Percentiles rank a stretch among this genome's conserved stretches.
Evolutionary conservation across 2,888 invertebrate species (phyloP).

Genomic region (Hylaea fasciaria): DNA sequence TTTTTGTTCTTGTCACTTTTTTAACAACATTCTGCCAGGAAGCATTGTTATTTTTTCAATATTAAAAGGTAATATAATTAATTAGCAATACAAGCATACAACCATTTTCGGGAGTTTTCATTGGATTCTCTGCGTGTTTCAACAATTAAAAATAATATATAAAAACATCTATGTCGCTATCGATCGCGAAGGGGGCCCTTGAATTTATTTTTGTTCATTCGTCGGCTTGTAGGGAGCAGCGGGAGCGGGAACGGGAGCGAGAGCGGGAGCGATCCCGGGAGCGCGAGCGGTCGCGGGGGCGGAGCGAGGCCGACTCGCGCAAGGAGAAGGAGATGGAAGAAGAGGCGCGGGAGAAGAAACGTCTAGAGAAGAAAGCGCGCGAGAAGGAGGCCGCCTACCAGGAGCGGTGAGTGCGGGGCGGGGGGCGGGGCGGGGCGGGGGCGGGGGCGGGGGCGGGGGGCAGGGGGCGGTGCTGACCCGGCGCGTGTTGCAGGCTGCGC

Average conservation of each 20-base stretch:
- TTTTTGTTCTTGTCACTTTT: no score
- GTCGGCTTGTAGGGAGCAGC: slow-evolving; percentile 59
- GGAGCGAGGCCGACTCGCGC: slow-evolving; percentile 87
- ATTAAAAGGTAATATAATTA: no score
- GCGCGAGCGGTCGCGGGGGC: slow-evolving; percentile 70
- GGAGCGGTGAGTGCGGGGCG: slow-evolving; percentile 84
- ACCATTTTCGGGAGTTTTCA: no score
- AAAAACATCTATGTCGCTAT: no score
- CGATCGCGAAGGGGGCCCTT: no score
- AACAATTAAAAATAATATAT: no score
- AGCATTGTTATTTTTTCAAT: no score
- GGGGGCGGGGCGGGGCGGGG: background rate
- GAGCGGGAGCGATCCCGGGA: slow-evolving; percentile 67
- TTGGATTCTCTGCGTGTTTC: no score
- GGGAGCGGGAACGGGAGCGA: slow-evolving; percentile 68
- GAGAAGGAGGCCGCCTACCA: slow-evolving; percentile 99
- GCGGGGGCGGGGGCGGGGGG: background rate
- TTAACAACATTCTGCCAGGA: no score
- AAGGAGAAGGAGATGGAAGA: slow-evolving; percentile 95
- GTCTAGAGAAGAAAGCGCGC: slow-evolving; percentile 94
- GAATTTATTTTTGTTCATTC: no score
- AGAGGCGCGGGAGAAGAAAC: slow-evolving; percentile 95
- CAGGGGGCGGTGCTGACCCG: no score
- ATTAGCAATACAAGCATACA: no score
- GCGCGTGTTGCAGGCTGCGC: slow-evolving; percentile 59